Evolutionary conservation across 2,797 vertebrate species (phyloP), one percentile per base, ranked within the genome.

Genomic region (Phrynocephalus vlangalii): DNA sequence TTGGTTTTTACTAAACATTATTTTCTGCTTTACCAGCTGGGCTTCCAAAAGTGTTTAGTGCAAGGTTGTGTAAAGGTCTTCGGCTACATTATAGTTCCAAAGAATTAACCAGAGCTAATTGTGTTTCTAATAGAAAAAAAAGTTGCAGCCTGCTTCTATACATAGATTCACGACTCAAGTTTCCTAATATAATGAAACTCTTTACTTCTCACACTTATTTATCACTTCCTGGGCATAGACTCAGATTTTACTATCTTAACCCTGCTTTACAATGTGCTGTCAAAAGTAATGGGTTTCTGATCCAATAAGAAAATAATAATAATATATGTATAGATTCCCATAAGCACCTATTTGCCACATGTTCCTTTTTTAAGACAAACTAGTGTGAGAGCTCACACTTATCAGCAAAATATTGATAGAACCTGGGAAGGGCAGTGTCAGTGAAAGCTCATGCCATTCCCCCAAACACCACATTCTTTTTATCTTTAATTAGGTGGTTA

Each of bases 401-500:
- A 80, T 72, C 67, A 79, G 48, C 63, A 86, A 72, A 44, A 79
- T 72, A 86, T 80, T 16, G 68, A 86, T 81, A 71, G 48, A 56
- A 48, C 82, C 44, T 52, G 73, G 67, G 30, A 73, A 48, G 26
- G 38, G 66, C 22, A 68, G 33, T 33, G 52, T 75, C 11, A 26
- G 6, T 84, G 71, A 73, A 86, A 77, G 44, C 63, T 68, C 44
- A 77, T 70, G 73, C 67, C 68, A 67, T 78, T 87, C 77, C 80
- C 75, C 80, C 13, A 83, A 78, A 87, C 44, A 68, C 33, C 63
- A 68, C 48, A 44, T 77, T 76, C 71, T 56, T 60, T 56, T 77
- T 87, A 86, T 87, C 22, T 87, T 87, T 87, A 87, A 82, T 83
- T 87, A 56, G 72, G 56, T 87, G 76, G n/a, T 70, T 52, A 38